A percentile compares a stretch with the other conserved stretches of the same genome.
These are phyloP conservation scores for Saguinus midas DNA, from an alignment of 2,113 vertebrate species.

Conservation along the genomic window DNA sequence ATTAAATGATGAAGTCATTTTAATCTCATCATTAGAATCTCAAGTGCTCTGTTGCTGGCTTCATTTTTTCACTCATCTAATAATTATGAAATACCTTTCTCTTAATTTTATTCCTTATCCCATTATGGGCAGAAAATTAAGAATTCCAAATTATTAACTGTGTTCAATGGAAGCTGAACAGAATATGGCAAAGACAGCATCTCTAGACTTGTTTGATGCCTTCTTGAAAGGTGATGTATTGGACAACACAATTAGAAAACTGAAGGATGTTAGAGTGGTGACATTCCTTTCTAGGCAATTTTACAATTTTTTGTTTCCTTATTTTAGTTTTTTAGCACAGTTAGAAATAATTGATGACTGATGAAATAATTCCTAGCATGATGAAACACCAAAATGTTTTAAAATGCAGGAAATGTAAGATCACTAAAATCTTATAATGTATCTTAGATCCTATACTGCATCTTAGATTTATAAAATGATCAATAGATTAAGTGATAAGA, in stretches of 20 bases:
- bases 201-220: background rate
- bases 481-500: background rate
- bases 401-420: background rate
- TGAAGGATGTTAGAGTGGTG: background rate
- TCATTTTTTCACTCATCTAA: background rate
- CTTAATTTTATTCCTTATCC: background rate
- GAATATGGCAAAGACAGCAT: background rate
- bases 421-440: background rate
- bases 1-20: background rate
- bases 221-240: background rate
- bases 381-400: background rate
- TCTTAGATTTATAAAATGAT: background rate
- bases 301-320: background rate
- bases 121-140: background rate
- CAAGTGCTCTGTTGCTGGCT: background rate
- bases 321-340: background rate
- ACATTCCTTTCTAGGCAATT: background rate
- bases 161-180: conserved; percentile 28
- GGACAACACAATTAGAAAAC: background rate
- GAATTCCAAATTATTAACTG: background rate
- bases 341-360: conserved; percentile 39
- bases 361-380: background rate
- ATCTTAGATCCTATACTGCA: background rate
- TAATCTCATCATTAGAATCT: background rate
- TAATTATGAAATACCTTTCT: background rate